A percentile compares a stretch with the other conserved stretches of the same genome.
phyloP scores from a whole-genome alignment of 1,140 invertebrate species.

The Riptortus pedestris region DNA sequence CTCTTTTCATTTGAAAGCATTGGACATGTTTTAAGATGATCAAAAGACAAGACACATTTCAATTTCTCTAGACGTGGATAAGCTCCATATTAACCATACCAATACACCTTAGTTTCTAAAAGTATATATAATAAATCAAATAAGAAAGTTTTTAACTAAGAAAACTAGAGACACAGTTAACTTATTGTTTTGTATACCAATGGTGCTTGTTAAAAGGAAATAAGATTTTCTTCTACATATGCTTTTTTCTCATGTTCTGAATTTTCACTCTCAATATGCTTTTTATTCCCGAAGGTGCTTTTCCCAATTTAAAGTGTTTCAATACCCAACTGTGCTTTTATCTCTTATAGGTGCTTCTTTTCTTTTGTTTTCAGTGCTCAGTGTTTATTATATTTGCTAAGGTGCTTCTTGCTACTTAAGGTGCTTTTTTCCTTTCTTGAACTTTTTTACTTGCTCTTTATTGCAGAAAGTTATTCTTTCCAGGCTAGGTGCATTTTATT shows the following conservation, averaged over 20 bases:
- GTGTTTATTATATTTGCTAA: neutral
- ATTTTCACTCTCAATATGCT: neutral
- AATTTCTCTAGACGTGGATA: neutral
- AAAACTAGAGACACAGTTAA: neutral
- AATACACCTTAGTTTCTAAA: neutral
- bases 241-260: neutral
- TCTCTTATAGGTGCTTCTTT: neutral
- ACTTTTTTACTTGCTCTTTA: neutral
- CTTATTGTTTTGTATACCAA: no score
- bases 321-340: neutral
- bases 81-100: neutral
- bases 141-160: neutral
- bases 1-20: neutral
- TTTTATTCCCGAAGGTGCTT: neutral
- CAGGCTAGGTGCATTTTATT: no score
- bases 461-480: no score
- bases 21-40: neutral
- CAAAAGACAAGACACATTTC: neutral
- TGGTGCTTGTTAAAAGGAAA: neutral
- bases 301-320: neutral
- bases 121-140: neutral
- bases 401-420: neutral
- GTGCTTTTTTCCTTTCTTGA: neutral
- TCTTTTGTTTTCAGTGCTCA: neutral
- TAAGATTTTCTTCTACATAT: neutral